These are phyloP conservation scores for Myotis pilosus DNA, from an alignment of 2,797 vertebrate species.

Conservation along the genomic window DNA sequence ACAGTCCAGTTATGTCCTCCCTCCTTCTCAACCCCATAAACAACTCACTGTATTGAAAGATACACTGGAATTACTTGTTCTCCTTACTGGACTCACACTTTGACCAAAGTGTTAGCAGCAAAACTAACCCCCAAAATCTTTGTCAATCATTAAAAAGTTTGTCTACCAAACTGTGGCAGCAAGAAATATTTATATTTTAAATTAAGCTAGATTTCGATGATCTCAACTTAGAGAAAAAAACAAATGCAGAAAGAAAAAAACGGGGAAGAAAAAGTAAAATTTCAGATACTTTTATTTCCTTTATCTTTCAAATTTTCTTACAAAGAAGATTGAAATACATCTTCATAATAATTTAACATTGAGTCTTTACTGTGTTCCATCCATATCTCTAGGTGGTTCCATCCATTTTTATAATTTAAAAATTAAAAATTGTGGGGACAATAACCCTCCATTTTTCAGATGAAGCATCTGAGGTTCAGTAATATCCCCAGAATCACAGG, in stretches of 20 bases:
- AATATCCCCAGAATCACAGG: not conserved
- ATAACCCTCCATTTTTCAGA: not conserved
- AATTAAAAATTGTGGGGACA: not conserved
- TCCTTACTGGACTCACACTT: not conserved
- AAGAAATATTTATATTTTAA: constrained; percentile 20
- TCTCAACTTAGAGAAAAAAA: not conserved
- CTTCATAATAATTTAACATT: not conserved
- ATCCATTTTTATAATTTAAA: constrained; percentile 12
- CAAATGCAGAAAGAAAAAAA: not conserved
- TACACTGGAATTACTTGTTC: constrained; percentile 47
- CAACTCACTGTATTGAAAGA: constrained; percentile 44
- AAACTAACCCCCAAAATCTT: not conserved
- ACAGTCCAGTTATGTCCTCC: constrained; percentile 46
- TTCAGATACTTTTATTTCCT: not conserved
- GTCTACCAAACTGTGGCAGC: not conserved
- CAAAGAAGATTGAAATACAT: not conserved
- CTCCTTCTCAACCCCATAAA: not conserved
- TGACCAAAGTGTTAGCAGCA: not conserved
- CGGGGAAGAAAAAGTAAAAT: not conserved
- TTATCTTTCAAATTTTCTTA: not conserved
- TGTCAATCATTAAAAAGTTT: constrained; percentile 4
- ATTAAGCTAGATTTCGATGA: not conserved
- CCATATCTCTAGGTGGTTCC: not conserved
- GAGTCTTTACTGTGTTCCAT: constrained; percentile 10
- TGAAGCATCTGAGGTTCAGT: not conserved